Conservation (phyloP, 2,888 invertebrate genomes). For the Protophormia terraenovae region DNA sequence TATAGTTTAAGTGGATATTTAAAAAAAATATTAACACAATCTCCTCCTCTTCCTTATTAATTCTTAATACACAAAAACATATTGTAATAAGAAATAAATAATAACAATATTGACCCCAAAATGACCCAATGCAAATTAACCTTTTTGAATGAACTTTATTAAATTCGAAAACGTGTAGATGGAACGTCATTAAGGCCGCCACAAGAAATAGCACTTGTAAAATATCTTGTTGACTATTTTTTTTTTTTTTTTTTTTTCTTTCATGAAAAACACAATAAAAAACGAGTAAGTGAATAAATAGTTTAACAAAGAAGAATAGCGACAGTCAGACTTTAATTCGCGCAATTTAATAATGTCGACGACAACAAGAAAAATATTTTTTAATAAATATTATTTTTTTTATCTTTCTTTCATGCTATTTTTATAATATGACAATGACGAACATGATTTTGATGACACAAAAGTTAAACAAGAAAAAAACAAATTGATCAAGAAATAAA, state of each 20-base stretch:
- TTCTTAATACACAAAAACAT: background rate
- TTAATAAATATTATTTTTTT: background rate
- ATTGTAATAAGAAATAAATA: background rate
- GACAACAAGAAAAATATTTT: constrained; percentile 4
- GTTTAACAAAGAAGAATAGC: background rate
- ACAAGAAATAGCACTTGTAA: constrained; percentile 10
- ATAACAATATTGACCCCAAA: constrained; percentile 38
- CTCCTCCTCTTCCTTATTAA: background rate
- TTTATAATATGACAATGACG: constrained; percentile 51
- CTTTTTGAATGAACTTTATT: constrained; percentile 46
- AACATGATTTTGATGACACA: constrained; percentile 46
- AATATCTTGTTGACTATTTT: background rate
- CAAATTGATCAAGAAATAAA: background rate
- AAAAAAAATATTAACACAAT: background rate
- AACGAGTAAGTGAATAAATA: background rate
- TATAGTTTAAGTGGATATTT: background rate
- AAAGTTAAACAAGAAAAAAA: constrained; percentile 13
- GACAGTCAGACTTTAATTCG: constrained; percentile 28
- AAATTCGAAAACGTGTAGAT: constrained; percentile 58
- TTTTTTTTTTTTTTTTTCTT: background rate
- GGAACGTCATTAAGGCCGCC: constrained; percentile 18
- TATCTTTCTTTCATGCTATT: background rate
- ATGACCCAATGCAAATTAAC: constrained; percentile 57
- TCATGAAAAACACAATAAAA: background rate
- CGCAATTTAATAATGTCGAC: constrained; percentile 19